Conservation (phyloP, 1,140 invertebrate species). For the Hypothenemus hampei region DNA sequence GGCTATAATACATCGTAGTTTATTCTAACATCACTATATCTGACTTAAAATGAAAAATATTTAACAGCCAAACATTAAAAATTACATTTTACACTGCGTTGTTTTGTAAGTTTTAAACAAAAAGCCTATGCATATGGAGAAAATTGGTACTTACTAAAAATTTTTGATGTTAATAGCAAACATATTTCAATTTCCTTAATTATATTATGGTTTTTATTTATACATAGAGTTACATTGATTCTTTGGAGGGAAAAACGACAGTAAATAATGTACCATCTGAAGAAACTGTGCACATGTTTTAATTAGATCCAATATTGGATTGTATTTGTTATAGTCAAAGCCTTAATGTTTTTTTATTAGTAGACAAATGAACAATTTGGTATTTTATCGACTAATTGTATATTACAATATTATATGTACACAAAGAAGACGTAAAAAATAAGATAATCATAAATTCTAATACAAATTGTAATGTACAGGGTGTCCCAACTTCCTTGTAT, state of each 20-base stretch:
- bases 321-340: no score
- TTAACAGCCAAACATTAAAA: constrained; percentile 43
- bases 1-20: constrained; percentile 17
- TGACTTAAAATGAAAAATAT: constrained; percentile 42
- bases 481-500: no score
- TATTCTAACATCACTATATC: constrained; percentile 43
- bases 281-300: no score
- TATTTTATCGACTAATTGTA: no score
- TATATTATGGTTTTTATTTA: neutral
- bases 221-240: neutral
- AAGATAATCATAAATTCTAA: no score
- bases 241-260: neutral
- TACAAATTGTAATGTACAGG: no score
- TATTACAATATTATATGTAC: no score
- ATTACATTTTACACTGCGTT: constrained; percentile 32
- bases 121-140: constrained; percentile 3
- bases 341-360: no score
- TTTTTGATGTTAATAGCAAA: constrained; percentile 13
- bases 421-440: no score
- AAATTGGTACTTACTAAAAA: no score
- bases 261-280: neutral
- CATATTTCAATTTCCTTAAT: neutral
- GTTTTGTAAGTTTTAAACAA: constrained; percentile 25
- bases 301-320: no score
- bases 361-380: no score